phyloP scores from a whole-genome alignment of 2,888 invertebrate species.

The Nematopogon swammerdamellus region DNA sequence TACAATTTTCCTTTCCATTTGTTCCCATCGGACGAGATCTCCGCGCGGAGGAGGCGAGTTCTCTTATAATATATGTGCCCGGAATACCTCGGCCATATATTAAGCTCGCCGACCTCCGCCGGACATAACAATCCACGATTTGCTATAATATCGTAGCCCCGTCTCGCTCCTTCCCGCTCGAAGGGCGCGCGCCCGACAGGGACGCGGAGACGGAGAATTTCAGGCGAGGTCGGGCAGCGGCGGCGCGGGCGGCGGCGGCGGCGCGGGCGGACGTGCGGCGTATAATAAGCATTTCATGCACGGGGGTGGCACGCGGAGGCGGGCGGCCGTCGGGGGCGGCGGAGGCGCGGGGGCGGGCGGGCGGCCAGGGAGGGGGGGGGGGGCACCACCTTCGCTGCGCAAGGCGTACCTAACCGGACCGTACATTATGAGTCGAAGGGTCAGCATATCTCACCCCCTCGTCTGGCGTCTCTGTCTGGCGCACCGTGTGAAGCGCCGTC shows the following conservation, averaged over 20 bases:
- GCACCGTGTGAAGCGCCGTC: slow-evolving; percentile 19
- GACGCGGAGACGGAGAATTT: slow-evolving; percentile 16
- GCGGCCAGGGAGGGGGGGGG: slow-evolving; percentile 35
- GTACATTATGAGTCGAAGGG: slow-evolving; percentile 56
- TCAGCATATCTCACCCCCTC: slow-evolving; percentile 32
- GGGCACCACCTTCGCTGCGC: slow-evolving; percentile 40
- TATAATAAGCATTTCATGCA: slow-evolving; percentile 63
- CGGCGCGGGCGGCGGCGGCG: slow-evolving; percentile 28
- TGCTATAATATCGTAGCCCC: slow-evolving; percentile 54
- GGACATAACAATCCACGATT: slow-evolving; percentile 59
- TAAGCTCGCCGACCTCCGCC: slow-evolving; percentile 50
- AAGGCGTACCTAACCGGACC: slow-evolving; percentile 58
- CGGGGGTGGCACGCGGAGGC: slow-evolving; percentile 38
- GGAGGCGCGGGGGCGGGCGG: slow-evolving; percentile 37
- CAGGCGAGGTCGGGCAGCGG: slow-evolving; percentile 1
- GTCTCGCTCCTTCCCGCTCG: slow-evolving; percentile 21
- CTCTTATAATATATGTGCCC: slow-evolving; percentile 57
- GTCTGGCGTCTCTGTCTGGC: slow-evolving; percentile 42
- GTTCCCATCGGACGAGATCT: slow-evolving; percentile 55
- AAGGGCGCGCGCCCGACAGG: slow-evolving; percentile 33
- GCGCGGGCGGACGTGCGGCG: slow-evolving; percentile 53
- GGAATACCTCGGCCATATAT: slow-evolving; percentile 59
- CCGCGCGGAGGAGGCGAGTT: slow-evolving; percentile 53
- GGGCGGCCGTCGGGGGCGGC: slow-evolving; percentile 26
- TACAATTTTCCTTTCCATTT: slow-evolving; percentile 56